Base-by-base conservation (phyloP, 2,797 vertebrate genomes). In the Falco novaeseelandiae region DNA sequence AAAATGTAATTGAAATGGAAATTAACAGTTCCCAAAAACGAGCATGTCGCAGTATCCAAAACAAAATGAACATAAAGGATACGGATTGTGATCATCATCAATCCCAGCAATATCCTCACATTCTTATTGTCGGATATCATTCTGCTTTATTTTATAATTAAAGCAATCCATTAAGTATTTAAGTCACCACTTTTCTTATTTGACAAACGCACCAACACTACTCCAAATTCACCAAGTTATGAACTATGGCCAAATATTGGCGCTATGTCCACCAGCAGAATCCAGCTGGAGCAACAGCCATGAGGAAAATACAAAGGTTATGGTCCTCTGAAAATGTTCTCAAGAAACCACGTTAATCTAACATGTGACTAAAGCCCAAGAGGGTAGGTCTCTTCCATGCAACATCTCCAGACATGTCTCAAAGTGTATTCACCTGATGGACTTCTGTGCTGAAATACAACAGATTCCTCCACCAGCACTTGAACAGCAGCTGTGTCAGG, bases 181-280 rank as follows among this genome's bases (percentile, higher is more conserved):
- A 76, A 57, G 40, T 57, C 58, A 62, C 29, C 26, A 1, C 40
- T 63, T 65, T 38, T 77, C n/a, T 52, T 42, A 65, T 11, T 30
- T 55, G 83, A 76, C 55, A 76, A 54, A 80, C 52, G 26, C 61
- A 46, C 17, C 23, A 46, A 8, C 7, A 52, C 66, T 14, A 21
- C 44, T 46, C 49, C 23, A 13, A 9, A 63, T 61, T 40, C 72
- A 58, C 26, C 21, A 30, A 10, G 22, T 59, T 51, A 30, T 0
- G 0, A 83, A 30, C 58, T 30, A 8, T 4, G 27, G 70, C 63
- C 78, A 36, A 22, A 3, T 2, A 6, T 38, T 52, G 40, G 61
- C 3, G 6, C 59, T 32, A 1, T 0, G 1, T 26, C 73, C 30
- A 1, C 23, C 1, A 4, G 36, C 10, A 48, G 59, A 30, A 58